Base-by-base conservation (phyloP, 2,888 invertebrate genomes). In the Erannis defoliaria region DNA sequence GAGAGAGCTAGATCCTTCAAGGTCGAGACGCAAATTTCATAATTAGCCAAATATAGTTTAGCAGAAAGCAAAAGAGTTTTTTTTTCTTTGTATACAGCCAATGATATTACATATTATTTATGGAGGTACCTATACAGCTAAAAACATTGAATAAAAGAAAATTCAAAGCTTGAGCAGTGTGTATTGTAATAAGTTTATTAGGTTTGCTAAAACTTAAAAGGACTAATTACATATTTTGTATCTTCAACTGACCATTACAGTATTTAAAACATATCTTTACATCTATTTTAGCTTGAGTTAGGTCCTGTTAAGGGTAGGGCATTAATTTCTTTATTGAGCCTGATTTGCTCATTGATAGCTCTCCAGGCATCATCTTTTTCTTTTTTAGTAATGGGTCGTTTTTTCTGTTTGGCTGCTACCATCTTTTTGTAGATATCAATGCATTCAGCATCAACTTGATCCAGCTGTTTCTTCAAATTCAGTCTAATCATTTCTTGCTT, bases 391-490 rank as follows among this genome's bases (percentile, higher is more conserved):
- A 97, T 94, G 6, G 96, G 95, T 68, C 96, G 94, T 80, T 97
- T 97, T 84, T 97, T 97, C 79, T 97, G 96, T 74, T 97, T 96
- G 0, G 96, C 95, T 29, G 95, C 91, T 62, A 96, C 94, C 76
- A 98, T 95, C 80, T 96, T 96, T 75, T 97, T 96, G 79, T 98
- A 98, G 74, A 96, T 95, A 81, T 98, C 98, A 82, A 97, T 95
- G 62, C 96, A 95, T 82, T 96, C 96, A 78, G 94, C 93, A 78
- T 97, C 97, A 2, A 96, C 94, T 56, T 94, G 92, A 72, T 95
- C 95, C 29, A 97, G 93, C 82, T 97, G 97, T 64, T 96, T 95
- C 76, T 96, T 96, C 37, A 97, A 85, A 69, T 97, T 96, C 74
- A 97, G 95, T 73, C 96, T 93, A 69, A 95, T 95, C 90, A 97